Percentiles rank a stretch among this genome's conserved stretches.
phyloP scores from a whole-genome alignment of 2,888 invertebrate species.

The Chloroclysta siterata region DNA sequence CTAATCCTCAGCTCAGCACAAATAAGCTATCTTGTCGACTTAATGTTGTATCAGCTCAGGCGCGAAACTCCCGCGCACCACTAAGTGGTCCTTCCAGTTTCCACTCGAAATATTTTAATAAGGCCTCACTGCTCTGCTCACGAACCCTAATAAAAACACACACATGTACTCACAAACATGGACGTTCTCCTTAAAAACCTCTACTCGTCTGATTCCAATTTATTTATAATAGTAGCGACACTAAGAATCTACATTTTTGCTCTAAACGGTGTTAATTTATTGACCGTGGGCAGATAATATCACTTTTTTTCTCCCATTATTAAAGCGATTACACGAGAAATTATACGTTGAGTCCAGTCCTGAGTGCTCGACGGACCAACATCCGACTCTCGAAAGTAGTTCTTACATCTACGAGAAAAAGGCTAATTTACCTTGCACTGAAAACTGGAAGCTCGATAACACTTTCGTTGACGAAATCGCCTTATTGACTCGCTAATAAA shows the following conservation, averaged over 20 bases:
- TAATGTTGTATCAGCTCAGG: constrained; percentile 84
- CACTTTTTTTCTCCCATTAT: constrained; percentile 83
- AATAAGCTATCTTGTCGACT: constrained; percentile 85
- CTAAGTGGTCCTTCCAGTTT: constrained; percentile 86
- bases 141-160: constrained; percentile 83
- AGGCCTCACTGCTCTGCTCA: constrained; percentile 83
- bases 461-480: constrained; percentile 79
- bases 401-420: constrained; percentile 50
- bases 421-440: constrained; percentile 47
- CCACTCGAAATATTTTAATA: constrained; percentile 85
- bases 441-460: constrained; percentile 56
- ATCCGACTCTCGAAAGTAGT: constrained; percentile 42
- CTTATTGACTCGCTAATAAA: constrained; percentile 83
- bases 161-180: constrained; percentile 68
- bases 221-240: constrained; percentile 84
- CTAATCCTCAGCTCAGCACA: constrained; percentile 84
- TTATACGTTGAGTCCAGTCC: constrained; percentile 80
- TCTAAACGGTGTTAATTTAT: constrained; percentile 86
- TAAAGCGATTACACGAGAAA: constrained; percentile 84
- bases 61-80: constrained; percentile 85
- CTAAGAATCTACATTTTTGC: constrained; percentile 84
- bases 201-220: constrained; percentile 66
- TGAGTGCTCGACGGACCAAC: constrained; percentile 60
- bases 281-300: constrained; percentile 85
- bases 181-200: constrained; percentile 67